These are phyloP conservation scores for Hirtodrosophila cameraria DNA, from an alignment of 2,888 invertebrate species.

Conservation along the genomic window DNA sequence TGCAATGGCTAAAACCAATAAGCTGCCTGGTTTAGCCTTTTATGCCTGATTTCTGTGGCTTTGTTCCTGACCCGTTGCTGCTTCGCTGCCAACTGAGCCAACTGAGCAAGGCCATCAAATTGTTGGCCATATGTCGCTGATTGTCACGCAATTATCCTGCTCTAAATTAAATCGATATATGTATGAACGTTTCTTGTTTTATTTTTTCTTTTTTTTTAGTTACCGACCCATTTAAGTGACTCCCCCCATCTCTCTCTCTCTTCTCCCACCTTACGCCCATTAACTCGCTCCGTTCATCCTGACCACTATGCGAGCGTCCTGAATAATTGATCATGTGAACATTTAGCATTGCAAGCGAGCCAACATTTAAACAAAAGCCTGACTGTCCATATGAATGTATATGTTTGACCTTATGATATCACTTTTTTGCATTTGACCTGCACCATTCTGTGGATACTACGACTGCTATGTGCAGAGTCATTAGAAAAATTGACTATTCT, in stretches of 20 bases:
- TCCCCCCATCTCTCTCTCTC: not conserved
- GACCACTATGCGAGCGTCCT: constrained; percentile 30
- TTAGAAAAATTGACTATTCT: too few relatives aligned
- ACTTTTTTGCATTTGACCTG: constrained; percentile 11
- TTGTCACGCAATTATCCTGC: constrained; percentile 73
- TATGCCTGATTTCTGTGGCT: not conserved
- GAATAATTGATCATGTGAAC: constrained; percentile 72
- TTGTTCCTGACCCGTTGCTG: constrained; percentile 24
- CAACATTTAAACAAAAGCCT: constrained; percentile 12
- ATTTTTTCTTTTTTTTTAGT: too few relatives aligned
- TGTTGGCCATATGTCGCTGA: constrained; percentile 56
- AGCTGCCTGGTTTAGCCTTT: not conserved
- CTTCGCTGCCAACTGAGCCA: constrained; percentile 48
- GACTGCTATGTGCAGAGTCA: too few relatives aligned
- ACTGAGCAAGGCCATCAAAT: constrained; percentile 40
- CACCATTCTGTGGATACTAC: not conserved
- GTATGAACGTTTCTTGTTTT: not conserved
- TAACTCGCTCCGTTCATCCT: constrained; percentile 30
- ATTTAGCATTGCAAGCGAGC: constrained; percentile 23
- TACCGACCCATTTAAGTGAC: constrained; percentile 21
- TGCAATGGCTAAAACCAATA: constrained; percentile 11
- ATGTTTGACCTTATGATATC: not conserved
- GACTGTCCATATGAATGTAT: not conserved
- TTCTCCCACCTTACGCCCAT: not conserved
- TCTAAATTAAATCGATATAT: constrained; percentile 67